A percentile compares a stretch with the other conserved stretches of the same genome.
These are phyloP conservation scores for Xanthostigma xanthostigma DNA, from an alignment of 2,888 invertebrate genomes.

Conservation along the genomic window DNA sequence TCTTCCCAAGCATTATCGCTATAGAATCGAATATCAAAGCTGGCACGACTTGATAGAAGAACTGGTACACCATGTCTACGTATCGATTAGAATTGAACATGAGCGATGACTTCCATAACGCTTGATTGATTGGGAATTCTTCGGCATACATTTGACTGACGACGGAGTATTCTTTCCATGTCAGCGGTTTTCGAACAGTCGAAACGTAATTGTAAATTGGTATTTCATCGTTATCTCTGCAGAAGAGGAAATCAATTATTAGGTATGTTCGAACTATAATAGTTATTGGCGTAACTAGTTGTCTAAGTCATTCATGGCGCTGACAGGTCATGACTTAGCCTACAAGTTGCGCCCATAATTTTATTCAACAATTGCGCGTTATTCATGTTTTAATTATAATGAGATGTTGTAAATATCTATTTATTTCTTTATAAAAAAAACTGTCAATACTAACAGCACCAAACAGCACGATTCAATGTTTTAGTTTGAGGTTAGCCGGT, in stretches of 20 bases:
- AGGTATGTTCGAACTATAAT: too few relatives aligned
- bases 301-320: too few relatives aligned
- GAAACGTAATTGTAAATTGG: conserved; percentile 79
- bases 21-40: conserved; percentile 41
- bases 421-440: too few relatives aligned
- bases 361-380: too few relatives aligned
- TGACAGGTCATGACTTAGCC: too few relatives aligned
- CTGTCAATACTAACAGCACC: too few relatives aligned
- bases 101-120: conserved; percentile 32
- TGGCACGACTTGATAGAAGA: conserved; percentile 44
- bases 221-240: conserved; percentile 11
- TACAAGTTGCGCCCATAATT: too few relatives aligned
- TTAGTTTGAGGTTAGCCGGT: too few relatives aligned
- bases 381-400: too few relatives aligned
- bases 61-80: conserved; percentile 27
- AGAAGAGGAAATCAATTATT: conserved; percentile 3
- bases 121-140: conserved; percentile 33
- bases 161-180: conserved; percentile 56
- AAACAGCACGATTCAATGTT: too few relatives aligned
- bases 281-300: too few relatives aligned
- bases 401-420: too few relatives aligned
- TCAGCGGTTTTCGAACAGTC: conserved; percentile 59
- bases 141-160: conserved; percentile 35
- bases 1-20: conserved; percentile 28
- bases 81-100: conserved; percentile 21